Evolutionary conservation across 1,140 invertebrate species (phyloP), one percentile per base, ranked within the genome.

Genomic region (Drosophila lacteicornis): DNA sequence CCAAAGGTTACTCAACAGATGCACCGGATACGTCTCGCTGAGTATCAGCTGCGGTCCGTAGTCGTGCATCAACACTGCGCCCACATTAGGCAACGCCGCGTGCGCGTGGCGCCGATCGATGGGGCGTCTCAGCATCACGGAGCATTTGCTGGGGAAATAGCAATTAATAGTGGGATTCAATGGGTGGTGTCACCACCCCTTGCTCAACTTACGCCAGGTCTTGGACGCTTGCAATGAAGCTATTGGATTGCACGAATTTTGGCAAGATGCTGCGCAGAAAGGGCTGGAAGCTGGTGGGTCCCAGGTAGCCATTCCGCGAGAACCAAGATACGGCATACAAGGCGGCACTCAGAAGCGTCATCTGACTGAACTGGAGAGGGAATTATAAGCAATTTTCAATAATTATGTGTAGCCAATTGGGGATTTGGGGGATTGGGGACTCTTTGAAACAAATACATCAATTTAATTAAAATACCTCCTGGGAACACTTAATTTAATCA

Each of bases 71-170:
- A 92, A 42, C 8, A 93, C 80, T 22, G 92, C 66, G 17, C 92
- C 91, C 36, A 92, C 74, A 81, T 93, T 92, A 9, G 91, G 90
- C 53, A 93, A 45, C 22, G 92, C 70, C 11, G 83, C 47, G 42
- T 92, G 91, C 12, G 80, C 66, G 49, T 80, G 77, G 13, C 91
- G 85, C 4, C 92, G 75, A 71, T 92, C 92, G 12, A 53, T 46
- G 36, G 67, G 67, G 42, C 59, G 62, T 25, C 79, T 75, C 65
- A 92, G 58, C 71, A 92, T 57, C 75, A 92, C 75, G 55, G 92
- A 92, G 43, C 77, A 57, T 8, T 70, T 60, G 8, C 88, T 92
- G 60, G 40, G 36, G 19, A 47, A 76, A 30, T 61, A 77, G 45
- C 62, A 58, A 85, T 88, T 90, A 81, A 70, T 15, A 2, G 43